Evolutionary conservation across 2,797 vertebrate genomes (phyloP).

Genomic region (Prunella strophiata): DNA sequence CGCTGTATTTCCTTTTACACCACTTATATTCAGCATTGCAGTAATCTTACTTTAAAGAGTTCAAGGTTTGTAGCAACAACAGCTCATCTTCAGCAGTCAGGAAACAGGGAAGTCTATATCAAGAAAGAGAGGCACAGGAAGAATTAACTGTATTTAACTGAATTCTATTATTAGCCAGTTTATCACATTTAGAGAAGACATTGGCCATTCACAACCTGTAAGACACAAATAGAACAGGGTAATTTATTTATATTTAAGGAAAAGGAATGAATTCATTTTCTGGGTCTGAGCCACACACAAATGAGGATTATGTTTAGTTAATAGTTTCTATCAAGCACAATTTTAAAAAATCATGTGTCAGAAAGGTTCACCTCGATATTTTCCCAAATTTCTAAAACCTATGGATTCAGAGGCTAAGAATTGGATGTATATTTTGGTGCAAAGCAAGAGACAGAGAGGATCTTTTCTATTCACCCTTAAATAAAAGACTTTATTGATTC

Average conservation of each 20-base stretch:
- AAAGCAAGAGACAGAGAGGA: not conserved
- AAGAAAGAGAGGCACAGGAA: not conserved
- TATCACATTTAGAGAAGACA: not conserved
- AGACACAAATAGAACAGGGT: not conserved
- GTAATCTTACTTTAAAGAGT: not conserved
- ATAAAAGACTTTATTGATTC: not conserved
- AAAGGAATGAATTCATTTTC: not conserved
- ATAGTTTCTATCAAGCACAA: not conserved
- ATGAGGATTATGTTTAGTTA: not conserved
- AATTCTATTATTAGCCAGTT: not conserved
- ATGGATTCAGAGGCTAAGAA: not conserved
- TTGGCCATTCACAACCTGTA: not conserved
- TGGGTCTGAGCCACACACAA: not conserved
- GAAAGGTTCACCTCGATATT: not conserved
- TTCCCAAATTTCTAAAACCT: not conserved
- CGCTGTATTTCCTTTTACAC: not conserved
- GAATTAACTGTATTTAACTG: not conserved
- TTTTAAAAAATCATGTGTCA: not conserved
- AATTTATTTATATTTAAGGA: conserved; percentile 19
- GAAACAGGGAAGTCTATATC: not conserved
- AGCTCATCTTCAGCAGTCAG: not conserved
- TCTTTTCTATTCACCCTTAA: not conserved
- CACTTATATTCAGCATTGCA: not conserved
- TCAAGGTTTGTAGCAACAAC: not conserved
- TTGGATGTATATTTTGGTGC: not conserved